Evolutionary conservation across 2,797 vertebrate species (phyloP), one percentile per base, ranked within the genome.

Genomic region (Hozukius guyotensis): DNA sequence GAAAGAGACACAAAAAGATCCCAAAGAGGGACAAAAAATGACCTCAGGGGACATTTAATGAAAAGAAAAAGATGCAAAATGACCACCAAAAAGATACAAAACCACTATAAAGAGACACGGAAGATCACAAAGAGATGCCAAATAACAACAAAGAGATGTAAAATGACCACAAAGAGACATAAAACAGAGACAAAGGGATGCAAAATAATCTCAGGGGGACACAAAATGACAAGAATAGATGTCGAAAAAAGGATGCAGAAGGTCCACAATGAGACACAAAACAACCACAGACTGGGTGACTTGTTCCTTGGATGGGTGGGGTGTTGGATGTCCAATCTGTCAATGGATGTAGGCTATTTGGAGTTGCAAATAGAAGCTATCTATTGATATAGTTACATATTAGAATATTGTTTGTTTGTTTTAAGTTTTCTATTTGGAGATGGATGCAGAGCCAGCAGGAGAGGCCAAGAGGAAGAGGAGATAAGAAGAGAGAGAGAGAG

Each of bases 391-490:
- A 55, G 14, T 29, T 29, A 18, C 57, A 62, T 42, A n/a, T 62
- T 42, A 42, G 24, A 57, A 32, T 78, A 18, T 52, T 14, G 18
- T 52, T 6, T n/a, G 20, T 52, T 52, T 2, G 14, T 18, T 66
- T 24, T 13, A 20, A 34, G 20, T 24, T 60, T 24, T 31, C n/a
- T 18, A 46, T 68, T 31, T 29, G 31, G 16, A 56, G 25, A 32
- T 25, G 22, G 9, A 66, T 59, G 32, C 27, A 75, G 29, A 69
- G 63, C 31, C 46, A 46, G 63, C 18, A 53, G 53, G 13, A 71
- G 72, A 78, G 72, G 65, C 49, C 36, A 27, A 71, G 24, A 75
- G 36, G 49, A 78, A 57, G 42, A 38, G 56, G 59, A 49, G 32
- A 49, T 38, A 59, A 78, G 10, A 32, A 66, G 4, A 36, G 34